A percentile compares a stretch with the other conserved stretches of the same genome.
Conservation (phyloP, 2,888 invertebrate species). For the Bombyx huttoni region DNA sequence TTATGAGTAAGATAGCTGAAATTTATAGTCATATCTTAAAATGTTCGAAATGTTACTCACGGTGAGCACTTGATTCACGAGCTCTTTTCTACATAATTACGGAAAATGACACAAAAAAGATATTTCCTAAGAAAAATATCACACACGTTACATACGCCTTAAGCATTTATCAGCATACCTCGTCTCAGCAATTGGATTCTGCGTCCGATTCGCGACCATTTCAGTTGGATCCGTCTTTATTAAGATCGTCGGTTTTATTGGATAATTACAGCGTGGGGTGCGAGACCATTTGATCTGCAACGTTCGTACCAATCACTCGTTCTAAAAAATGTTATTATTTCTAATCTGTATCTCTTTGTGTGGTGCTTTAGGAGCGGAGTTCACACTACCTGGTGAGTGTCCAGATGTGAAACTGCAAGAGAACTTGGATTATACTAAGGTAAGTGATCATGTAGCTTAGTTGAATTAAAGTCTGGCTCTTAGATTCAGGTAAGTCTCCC, state of each 20-base stretch:
- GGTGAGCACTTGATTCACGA: too few species aligned
- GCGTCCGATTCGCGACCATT: conserved; percentile 3
- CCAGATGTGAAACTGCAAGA: conserved; percentile 50
- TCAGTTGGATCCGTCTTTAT: conserved; percentile 23
- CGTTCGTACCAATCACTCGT: conserved; percentile 19
- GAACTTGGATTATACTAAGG: conserved; percentile 51
- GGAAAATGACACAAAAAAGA: too few species aligned
- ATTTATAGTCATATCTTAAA: too few species aligned
- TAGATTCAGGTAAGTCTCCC: too few species aligned
- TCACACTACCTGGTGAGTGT: conserved; percentile 49
- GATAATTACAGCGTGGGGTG: conserved; percentile 54
- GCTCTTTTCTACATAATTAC: too few species aligned
- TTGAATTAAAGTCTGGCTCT: too few species aligned
- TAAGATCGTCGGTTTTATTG: conserved; percentile 41
- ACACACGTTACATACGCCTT: too few species aligned
- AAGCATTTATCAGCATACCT: too few species aligned
- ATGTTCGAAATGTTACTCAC: too few species aligned
- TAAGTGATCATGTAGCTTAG: conserved; percentile 17
- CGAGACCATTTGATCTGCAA: conserved; percentile 28
- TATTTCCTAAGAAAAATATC: too few species aligned
- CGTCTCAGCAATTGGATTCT: background rate
- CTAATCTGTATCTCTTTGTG: conserved; percentile 22
- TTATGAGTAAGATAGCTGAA: too few species aligned
- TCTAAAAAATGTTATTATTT: conserved; percentile 29
- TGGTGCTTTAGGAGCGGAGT: conserved; percentile 31